A percentile compares a stretch with the other conserved stretches of the same genome.
Conservation (phyloP, 2,797 vertebrate species). For the Gila robusta region DNA sequence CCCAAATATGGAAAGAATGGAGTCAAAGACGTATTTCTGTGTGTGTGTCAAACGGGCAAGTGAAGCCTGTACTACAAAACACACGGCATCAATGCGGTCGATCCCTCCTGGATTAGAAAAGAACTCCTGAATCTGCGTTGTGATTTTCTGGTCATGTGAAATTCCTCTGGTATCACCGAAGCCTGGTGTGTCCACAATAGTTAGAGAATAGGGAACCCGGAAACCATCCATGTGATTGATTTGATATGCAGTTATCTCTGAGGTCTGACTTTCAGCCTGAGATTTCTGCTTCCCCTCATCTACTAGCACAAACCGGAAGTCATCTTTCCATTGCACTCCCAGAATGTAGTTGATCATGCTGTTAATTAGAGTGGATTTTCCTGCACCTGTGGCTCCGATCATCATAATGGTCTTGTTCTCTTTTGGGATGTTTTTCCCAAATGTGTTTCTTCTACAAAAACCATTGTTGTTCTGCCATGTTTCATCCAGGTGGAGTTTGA, state of each 20-base stretch:
- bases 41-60: too few relatives aligned
- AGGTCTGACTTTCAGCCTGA: not conserved
- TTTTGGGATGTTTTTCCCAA: not conserved
- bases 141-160: slow-evolving; percentile 48
- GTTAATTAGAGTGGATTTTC: not conserved
- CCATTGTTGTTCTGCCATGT: not conserved
- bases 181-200: not conserved
- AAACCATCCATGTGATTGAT: slow-evolving; percentile 28
- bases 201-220: not conserved
- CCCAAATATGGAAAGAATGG: slow-evolving; percentile 63
- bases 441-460: not conserved
- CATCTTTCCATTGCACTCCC: slow-evolving; percentile 63
- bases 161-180: slow-evolving; percentile 2
- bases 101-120: slow-evolving; percentile 3
- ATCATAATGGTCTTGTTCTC: not conserved
- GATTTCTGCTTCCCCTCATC: slow-evolving; percentile 8
- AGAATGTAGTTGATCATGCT: slow-evolving; percentile 63
- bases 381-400: slow-evolving; percentile 6
- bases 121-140: slow-evolving; percentile 44
- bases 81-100: not conserved
- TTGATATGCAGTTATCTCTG: slow-evolving; percentile 9
- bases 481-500: accelerated
- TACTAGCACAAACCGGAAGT: not conserved
- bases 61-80: not conserved
- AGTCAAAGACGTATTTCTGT: slow-evolving; percentile 62